Conservation (phyloP, 2,797 vertebrate genomes). For the Fringilla coelebs region DNA sequence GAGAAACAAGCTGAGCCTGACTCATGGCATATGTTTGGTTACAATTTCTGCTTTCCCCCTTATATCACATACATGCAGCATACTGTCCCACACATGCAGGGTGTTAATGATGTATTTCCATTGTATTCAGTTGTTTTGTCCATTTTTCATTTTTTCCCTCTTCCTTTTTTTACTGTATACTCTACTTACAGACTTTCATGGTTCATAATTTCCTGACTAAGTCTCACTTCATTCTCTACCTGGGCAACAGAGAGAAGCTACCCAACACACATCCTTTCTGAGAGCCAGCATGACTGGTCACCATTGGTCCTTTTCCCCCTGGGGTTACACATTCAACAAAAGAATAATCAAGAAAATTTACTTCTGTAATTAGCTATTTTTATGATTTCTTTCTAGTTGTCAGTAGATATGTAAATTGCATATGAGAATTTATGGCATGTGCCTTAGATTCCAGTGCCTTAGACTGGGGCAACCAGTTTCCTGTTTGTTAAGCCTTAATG, state of each 20-base stretch:
- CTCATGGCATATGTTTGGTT: neutral
- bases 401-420: neutral
- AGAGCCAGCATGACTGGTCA: neutral
- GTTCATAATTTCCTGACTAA: neutral
- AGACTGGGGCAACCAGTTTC: neutral
- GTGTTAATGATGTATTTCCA: neutral
- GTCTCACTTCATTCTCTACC: neutral
- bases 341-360: neutral
- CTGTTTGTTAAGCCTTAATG: neutral
- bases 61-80: neutral
- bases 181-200: neutral
- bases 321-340: rapidly evolving
- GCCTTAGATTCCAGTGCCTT: neutral
- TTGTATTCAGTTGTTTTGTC: neutral
- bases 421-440: neutral
- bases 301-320: neutral
- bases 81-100: neutral
- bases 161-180: neutral
- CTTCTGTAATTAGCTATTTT: neutral
- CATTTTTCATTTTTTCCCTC: too few species aligned
- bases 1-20: neutral
- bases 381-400: neutral
- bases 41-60: neutral
- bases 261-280: neutral
- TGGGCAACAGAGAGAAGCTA: neutral